Evolutionary conservation across 2,888 invertebrate genomes (phyloP), one percentile per base, ranked within the genome.

Genomic region (Sipunculus nudus): DNA sequence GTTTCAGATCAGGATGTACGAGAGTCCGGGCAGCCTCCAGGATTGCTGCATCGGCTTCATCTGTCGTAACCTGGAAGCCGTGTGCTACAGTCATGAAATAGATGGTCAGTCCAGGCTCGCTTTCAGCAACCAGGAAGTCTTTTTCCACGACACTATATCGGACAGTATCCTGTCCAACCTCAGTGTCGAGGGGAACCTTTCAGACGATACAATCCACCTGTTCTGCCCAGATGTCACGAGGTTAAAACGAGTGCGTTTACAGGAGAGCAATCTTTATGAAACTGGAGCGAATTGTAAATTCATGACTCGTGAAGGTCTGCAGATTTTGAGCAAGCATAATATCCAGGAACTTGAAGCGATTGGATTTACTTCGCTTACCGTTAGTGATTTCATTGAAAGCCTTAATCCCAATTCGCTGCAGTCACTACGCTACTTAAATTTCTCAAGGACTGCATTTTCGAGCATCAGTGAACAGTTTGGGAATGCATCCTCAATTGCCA

Each of bases 31-130:
- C 74, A 86, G 88, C 63, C 84, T 90, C 54, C 88, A 88, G 80
- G 88, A 88, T 70, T 85, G 87, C 71, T 89, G 89, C 78, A 84
- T 89, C 46, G 88, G 89, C 74, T 87, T 86, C 70, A 88, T 89
- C 68, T 88, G 89, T 78, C 88, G 88, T 68, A 88, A 89, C 77
- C 84, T 89, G 60, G 81, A 86, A 65, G 85, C 85, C 29, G 80
- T 88, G 19, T 88, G 88, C 70, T 75, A 79, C 54, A 67, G 61
- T 13, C 67, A 66, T 43, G 55, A 65, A 16, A 47, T 48, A 10
- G 41, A 32, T 26, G 61, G 53, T 1, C 65, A 69, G 31, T 57
- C 63, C 23, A 76, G 73, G 61, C 67, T 77, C 21, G 64, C 70
- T 5, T 78, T 80, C 58, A 77, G 75, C 52, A 76, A 77, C 45